Evolutionary conservation across 1,140 invertebrate genomes (phyloP).

Genomic region (Oryctes rhinoceros): DNA sequence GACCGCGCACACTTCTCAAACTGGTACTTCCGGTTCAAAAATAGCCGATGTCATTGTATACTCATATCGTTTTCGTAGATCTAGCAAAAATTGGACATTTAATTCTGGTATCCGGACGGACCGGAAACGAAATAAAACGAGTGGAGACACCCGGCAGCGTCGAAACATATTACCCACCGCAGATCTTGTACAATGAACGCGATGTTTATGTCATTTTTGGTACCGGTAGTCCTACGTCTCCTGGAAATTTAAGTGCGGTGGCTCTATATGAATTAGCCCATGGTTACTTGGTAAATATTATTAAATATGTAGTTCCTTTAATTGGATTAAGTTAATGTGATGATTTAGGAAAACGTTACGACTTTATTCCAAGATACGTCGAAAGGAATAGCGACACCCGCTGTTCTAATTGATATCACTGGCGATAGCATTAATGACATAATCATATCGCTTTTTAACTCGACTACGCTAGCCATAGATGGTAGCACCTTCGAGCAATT

Average conservation of each 20-base stretch:
- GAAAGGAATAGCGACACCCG: conserved; percentile 70
- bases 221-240: conserved; percentile 77
- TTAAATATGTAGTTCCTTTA: not conserved
- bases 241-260: conserved; percentile 68
- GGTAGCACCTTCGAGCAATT: conserved; percentile 72
- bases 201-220: conserved; percentile 69
- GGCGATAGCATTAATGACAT: conserved; percentile 79
- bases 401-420: conserved; percentile 79
- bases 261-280: conserved; percentile 48
- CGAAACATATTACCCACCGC: conserved; percentile 79
- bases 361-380: conserved; percentile 61
- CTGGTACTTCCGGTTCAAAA: conserved; percentile 46
- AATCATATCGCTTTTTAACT: conserved; percentile 76
- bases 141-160: conserved; percentile 72
- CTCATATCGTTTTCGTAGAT: not conserved
- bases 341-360: conserved; percentile 18
- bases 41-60: not conserved
- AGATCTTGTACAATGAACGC: conserved; percentile 67
- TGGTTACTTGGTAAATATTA: conserved; percentile 52
- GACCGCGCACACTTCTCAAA: conserved; percentile 71
- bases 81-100: conserved; percentile 66
- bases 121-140: conserved; percentile 70
- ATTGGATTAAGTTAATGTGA: not conserved
- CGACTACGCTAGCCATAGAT: conserved; percentile 77
- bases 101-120: conserved; percentile 75